Evolutionary conservation across 2,797 vertebrate genomes (phyloP).

Genomic region (Uromys caudimaculatus): DNA sequence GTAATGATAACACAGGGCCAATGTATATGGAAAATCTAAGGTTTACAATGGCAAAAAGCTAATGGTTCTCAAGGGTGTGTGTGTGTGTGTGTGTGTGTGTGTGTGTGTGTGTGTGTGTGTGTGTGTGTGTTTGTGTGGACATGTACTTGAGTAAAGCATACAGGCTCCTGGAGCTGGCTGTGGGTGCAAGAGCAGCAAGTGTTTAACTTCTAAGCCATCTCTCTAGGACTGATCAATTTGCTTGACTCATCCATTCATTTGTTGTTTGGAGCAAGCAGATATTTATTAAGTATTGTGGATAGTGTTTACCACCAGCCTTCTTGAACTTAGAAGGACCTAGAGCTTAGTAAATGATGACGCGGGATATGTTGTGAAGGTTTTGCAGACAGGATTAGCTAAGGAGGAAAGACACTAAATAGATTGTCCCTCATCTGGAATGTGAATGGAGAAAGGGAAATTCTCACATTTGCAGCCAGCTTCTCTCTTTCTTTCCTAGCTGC

Average conservation of each 20-base stretch:
- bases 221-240: background rate
- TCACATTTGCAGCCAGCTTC: accelerated
- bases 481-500: background rate
- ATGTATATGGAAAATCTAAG: background rate
- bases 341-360: too few relatives aligned
- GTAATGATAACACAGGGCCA: background rate
- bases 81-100: background rate
- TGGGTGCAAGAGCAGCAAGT: background rate
- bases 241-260: background rate
- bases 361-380: background rate
- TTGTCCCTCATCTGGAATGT: background rate
- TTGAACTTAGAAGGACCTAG: background rate
- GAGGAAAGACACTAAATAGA: background rate
- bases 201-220: background rate
- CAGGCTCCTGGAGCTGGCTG: background rate
- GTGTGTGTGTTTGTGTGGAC: background rate
- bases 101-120: background rate
- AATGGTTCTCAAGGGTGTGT: background rate
- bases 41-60: background rate
- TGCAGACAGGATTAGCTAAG: background rate
- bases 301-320: background rate
- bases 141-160: background rate
- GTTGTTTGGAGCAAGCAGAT: background rate
- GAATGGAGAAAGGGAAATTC: background rate
- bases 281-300: background rate